phyloP scores from a whole-genome alignment of 1,140 invertebrate genomes.

The Chlorops oryzae region DNA sequence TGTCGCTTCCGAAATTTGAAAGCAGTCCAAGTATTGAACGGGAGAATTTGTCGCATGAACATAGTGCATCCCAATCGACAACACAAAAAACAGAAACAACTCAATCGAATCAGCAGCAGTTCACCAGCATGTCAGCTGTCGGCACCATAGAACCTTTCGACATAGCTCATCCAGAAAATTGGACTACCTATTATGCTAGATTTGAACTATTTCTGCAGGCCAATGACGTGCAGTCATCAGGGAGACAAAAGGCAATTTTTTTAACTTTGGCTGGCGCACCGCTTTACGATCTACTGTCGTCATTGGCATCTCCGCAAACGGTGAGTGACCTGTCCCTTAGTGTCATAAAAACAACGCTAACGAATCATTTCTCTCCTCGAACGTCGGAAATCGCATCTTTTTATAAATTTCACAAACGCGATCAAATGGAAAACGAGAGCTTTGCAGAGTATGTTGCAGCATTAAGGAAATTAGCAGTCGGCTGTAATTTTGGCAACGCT shows the following conservation, averaged over 20 bases:
- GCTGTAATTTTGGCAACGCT: conserved; percentile 21
- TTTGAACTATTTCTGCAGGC: background rate
- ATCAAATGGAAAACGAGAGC: conserved; percentile 15
- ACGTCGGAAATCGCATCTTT: background rate
- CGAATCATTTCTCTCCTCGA: background rate
- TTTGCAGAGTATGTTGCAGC: conserved; percentile 20
- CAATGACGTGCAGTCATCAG: background rate
- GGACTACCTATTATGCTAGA: background rate
- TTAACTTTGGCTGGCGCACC: background rate
- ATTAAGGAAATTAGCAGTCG: conserved; percentile 16
- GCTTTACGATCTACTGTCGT: background rate
- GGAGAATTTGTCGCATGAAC: no score
- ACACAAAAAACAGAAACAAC: no score
- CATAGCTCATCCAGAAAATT: background rate
- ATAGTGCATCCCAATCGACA: no score
- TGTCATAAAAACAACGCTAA: no score
- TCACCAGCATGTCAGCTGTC: background rate
- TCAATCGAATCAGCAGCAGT: no score
- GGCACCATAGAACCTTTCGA: background rate
- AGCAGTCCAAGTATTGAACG: no score
- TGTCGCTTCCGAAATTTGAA: no score
- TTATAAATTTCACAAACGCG: conserved; percentile 18
- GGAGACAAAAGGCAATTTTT: background rate
- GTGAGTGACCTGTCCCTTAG: no score
- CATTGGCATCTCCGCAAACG: no score